Evolutionary conservation across 2,113 vertebrate genomes (phyloP).

Genomic region (Genyomyrus donnyi): DNA sequence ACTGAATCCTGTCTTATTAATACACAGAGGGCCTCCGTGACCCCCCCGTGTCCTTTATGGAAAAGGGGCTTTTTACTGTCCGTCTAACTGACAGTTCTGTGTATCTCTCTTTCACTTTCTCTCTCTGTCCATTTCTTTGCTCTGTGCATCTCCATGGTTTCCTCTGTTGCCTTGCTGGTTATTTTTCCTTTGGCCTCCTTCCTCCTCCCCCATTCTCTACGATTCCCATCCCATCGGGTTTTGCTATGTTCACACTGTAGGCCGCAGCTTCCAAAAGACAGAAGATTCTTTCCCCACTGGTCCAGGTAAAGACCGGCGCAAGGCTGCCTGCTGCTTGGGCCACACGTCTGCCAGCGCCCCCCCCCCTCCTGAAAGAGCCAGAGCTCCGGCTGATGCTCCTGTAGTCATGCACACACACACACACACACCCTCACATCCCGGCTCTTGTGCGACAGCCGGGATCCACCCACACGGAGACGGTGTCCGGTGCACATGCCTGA

Average conservation of each 20-base stretch:
- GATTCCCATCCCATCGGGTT: constrained; percentile 46
- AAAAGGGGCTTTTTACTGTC: constrained; percentile 31
- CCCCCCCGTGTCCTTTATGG: constrained; percentile 2
- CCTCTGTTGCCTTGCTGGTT: constrained; percentile 30
- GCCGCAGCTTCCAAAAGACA: constrained; percentile 59
- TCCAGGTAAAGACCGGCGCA: constrained; percentile 65
- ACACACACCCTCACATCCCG: background rate
- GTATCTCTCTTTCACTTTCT: constrained; percentile 33
- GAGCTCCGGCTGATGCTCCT: no score
- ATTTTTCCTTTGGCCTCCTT: constrained; percentile 4
- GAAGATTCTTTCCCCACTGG: constrained; percentile 64
- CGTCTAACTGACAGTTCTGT: constrained; percentile 43
- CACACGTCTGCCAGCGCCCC: constrained; percentile 27
- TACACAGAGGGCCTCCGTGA: background rate
- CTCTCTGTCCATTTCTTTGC: constrained; percentile 48
- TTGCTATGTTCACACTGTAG: constrained; percentile 62
- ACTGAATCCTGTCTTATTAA: background rate
- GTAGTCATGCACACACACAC: background rate
- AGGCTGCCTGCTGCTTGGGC: constrained; percentile 41
- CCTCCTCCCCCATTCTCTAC: background rate
- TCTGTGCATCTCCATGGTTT: constrained; percentile 40
- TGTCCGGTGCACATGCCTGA: background rate
- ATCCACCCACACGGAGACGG: background rate
- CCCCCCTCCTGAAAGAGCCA: background rate
- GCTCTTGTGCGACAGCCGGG: background rate